phyloP scores from a whole-genome alignment of 37 sponge, comb jelly and placozoan genomes.

The Chondrosia reniformis region DNA sequence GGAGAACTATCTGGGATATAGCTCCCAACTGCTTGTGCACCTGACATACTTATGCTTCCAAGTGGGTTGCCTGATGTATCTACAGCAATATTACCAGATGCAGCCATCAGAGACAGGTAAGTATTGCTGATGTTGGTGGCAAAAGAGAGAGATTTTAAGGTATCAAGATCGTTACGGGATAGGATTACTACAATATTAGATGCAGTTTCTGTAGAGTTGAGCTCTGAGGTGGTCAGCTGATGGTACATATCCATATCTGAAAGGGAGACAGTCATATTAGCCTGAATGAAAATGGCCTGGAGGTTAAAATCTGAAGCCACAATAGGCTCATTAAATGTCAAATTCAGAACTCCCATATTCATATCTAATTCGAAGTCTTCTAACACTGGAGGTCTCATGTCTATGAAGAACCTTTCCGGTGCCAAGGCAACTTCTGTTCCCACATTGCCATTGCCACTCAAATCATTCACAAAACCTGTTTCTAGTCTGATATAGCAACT shows the following conservation, averaged over 20 bases:
- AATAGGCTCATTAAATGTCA: slow-evolving; percentile 74
- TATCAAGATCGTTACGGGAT: slow-evolving; percentile 53
- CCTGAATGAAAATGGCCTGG: slow-evolving; percentile 54
- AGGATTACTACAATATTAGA: slow-evolving; percentile 43
- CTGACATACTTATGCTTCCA: slow-evolving; percentile 11
- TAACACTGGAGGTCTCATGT: slow-evolving; percentile 47
- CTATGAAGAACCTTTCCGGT: slow-evolving; percentile 38
- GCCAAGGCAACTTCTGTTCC: slow-evolving; percentile 28
- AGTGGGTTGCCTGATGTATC: slow-evolving; percentile 64
- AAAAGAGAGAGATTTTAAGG: slow-evolving; percentile 53
- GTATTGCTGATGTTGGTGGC: slow-evolving; percentile 56
- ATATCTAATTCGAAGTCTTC: slow-evolving; percentile 55
- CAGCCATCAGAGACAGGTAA: slow-evolving; percentile 38
- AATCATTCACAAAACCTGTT: slow-evolving; percentile 52
- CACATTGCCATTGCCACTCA: slow-evolving; percentile 38
- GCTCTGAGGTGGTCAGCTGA: slow-evolving; percentile 45
- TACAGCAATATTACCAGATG: slow-evolving; percentile 24
- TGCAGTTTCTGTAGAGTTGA: slow-evolving; percentile 16
- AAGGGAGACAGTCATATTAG: not conserved
- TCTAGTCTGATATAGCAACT: slow-evolving; percentile 69
- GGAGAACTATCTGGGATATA: slow-evolving; percentile 49
- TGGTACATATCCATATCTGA: not conserved
- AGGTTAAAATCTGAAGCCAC: slow-evolving; percentile 27
- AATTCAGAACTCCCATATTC: slow-evolving; percentile 49
- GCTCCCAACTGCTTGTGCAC: slow-evolving; percentile 30